Percentiles rank a stretch among this genome's conserved stretches.
These are phyloP conservation scores for Morpho deidamia DNA, from an alignment of 2,888 invertebrate species.

Conservation along the genomic window DNA sequence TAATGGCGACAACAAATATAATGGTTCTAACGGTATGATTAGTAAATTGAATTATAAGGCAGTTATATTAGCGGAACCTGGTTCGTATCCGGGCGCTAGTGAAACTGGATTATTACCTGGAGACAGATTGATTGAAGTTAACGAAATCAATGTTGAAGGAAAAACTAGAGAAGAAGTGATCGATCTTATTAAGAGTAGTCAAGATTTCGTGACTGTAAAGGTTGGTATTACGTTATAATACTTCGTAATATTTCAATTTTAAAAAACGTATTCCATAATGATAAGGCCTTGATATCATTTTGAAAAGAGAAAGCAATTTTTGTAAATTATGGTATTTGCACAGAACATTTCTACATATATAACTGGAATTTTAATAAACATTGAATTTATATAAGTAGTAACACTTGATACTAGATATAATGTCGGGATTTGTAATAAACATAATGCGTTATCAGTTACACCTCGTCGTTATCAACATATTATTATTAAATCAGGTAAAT, in stretches of 20 bases:
- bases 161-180: slow-evolving; percentile 94
- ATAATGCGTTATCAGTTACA: too few species aligned
- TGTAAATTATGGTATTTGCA: background rate
- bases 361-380: too few species aligned
- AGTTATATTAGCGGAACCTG: slow-evolving; percentile 95
- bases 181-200: slow-evolving; percentile 93
- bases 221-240: slow-evolving; percentile 66
- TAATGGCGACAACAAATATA: slow-evolving; percentile 61
- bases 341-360: too few species aligned
- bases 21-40: slow-evolving; percentile 45
- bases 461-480: too few species aligned
- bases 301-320: background rate
- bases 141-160: slow-evolving; percentile 90
- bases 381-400: too few species aligned
- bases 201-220: slow-evolving; percentile 90
- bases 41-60: slow-evolving; percentile 80
- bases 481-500: too few species aligned
- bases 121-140: slow-evolving; percentile 94
- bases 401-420: too few species aligned
- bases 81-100: slow-evolving; percentile 85
- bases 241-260: background rate
- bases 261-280: background rate
- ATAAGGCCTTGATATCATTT: slow-evolving; percentile 1
- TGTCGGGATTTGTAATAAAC: too few species aligned
- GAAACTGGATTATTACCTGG: slow-evolving; percentile 95